These are phyloP conservation scores for Drosophila kepulauana DNA, from an alignment of 1,140 invertebrate species.

Conservation along the genomic window DNA sequence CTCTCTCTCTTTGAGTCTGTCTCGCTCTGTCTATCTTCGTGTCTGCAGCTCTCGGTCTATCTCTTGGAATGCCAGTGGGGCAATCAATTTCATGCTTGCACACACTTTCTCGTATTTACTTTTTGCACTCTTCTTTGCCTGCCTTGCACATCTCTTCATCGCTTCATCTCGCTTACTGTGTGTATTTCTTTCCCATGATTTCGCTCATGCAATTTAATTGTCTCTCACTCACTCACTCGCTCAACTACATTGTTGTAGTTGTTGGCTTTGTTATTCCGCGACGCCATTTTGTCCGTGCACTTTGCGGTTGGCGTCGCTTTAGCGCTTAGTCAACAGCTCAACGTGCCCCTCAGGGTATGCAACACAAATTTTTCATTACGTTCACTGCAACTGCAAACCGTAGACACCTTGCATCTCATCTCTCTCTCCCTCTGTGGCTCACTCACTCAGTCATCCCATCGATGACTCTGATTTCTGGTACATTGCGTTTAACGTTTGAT, in stretches of 20 bases:
- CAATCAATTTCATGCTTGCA: slow-evolving; percentile 73
- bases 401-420: slow-evolving; percentile 32
- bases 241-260: slow-evolving; percentile 19
- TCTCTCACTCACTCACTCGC: slow-evolving; percentile 18
- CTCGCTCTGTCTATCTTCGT: background rate
- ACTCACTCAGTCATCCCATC: background rate
- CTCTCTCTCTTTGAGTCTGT: background rate
- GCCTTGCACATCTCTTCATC: background rate
- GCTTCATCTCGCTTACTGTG: slow-evolving; percentile 10
- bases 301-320: slow-evolving; percentile 42
- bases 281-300: slow-evolving; percentile 49
- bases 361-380: slow-evolving; percentile 52
- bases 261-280: slow-evolving; percentile 4
- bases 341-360: slow-evolving; percentile 39
- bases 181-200: slow-evolving; percentile 35
- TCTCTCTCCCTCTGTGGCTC: background rate
- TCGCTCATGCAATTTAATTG: slow-evolving; percentile 67
- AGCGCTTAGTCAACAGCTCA: slow-evolving; percentile 24
- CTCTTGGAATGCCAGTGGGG: slow-evolving; percentile 56
- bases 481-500: slow-evolving; percentile 34
- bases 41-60: background rate
- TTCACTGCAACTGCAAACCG: slow-evolving; percentile 13
- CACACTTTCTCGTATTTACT: slow-evolving; percentile 22
- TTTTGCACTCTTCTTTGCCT: background rate
- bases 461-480: slow-evolving; percentile 33